phyloP scores from a whole-genome alignment of 2,113 vertebrate species.

The Zosterops pallidus region DNA sequence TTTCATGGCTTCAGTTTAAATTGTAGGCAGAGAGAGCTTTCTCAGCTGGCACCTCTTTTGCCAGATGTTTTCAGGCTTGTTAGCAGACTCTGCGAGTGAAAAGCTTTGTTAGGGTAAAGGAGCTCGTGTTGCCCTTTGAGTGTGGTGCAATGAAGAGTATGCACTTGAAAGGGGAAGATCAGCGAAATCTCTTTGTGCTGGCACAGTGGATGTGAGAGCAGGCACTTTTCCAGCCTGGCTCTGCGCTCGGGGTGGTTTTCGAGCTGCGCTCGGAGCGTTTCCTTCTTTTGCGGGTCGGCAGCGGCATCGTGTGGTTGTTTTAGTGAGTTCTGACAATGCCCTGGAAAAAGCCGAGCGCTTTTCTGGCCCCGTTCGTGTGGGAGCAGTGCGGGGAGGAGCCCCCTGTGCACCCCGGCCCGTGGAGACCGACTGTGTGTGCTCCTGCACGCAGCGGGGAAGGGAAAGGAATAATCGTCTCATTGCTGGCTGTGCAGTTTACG shows the following conservation, averaged over 20 bases:
- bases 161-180: background rate
- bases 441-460: background rate
- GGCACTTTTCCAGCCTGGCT: background rate
- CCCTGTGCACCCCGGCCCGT: background rate
- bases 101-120: background rate
- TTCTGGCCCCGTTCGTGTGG: background rate
- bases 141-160: too few relatives aligned
- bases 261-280: background rate
- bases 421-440: background rate
- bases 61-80: background rate
- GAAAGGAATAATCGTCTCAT: background rate
- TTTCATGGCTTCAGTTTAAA: background rate
- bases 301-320: background rate
- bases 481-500: background rate
- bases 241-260: background rate
- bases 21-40: background rate
- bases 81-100: background rate
- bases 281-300: background rate
- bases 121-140: background rate
- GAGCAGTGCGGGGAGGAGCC: background rate
- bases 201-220: background rate
- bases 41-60: background rate
- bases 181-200: background rate
- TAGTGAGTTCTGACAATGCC: background rate
- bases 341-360: rapidly evolving